phyloP scores from a whole-genome alignment of 2,113 vertebrate species.

The Entomyzon cyanotis region DNA sequence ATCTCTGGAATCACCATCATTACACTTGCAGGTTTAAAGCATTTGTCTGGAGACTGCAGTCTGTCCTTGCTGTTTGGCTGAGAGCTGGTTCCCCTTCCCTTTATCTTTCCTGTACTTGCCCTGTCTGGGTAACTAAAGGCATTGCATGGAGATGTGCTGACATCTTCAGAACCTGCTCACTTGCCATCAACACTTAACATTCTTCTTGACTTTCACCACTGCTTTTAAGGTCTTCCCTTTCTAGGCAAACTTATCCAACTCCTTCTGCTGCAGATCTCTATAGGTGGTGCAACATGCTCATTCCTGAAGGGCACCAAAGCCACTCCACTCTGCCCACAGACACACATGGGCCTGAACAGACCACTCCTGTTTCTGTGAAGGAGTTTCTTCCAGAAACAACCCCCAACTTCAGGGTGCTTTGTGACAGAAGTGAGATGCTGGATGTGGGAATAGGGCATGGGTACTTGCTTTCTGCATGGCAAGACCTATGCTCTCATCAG shows the following conservation, averaged over 20 bases:
- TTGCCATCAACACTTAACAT: fast-evolving
- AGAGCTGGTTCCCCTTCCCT: background rate
- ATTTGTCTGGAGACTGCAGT: background rate
- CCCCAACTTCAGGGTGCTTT: background rate
- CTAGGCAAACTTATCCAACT: background rate
- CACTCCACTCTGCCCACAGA: background rate
- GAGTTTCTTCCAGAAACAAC: background rate
- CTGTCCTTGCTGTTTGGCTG: fast-evolving
- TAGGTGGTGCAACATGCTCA: background rate
- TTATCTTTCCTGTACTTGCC: background rate
- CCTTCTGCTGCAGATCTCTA: background rate
- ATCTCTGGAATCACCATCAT: background rate
- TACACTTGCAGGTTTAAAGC: background rate
- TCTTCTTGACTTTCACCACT: background rate
- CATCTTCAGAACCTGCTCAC: background rate
- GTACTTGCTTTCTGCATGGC: background rate
- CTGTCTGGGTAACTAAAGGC: background rate
- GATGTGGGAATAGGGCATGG: background rate
- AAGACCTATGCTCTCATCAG: fast-evolving
- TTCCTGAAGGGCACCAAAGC: background rate
- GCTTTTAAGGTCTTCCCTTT: background rate
- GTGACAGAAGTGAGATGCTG: background rate
- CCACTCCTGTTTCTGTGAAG: background rate
- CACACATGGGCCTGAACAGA: background rate
- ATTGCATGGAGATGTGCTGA: background rate